Base-by-base conservation (phyloP, 2,888 invertebrate genomes). In the Harmothoe impar region DNA sequence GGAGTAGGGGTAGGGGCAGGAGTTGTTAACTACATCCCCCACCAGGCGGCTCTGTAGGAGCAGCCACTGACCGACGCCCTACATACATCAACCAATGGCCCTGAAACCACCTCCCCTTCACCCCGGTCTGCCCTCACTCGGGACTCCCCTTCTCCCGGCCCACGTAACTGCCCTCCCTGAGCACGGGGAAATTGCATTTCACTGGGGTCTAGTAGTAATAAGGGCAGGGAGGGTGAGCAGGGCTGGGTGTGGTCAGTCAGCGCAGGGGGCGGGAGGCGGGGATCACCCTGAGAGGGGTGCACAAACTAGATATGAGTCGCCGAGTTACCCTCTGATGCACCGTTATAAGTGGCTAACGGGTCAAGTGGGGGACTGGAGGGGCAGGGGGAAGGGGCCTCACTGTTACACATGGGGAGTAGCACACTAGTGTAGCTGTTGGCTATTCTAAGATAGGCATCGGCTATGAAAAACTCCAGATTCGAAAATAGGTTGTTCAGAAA, bases 151-250 rank as follows among this genome's bases (percentile, higher is more conserved):
- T 25, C 62, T 15, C 62, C 62, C 62, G 5, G n/a, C 62, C 77
- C 1, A 15, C 17, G 31, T 43, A 81, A 81, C 81, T 23, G 43
- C 35, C n/a, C 81, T 33, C 15, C 0, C 81, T 81, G 81, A 43
- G 35, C 81, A 23, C 7, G 15, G 33, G 81, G 81, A 81, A 81
- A 81, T 81, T 81, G 81, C 35, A 81, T 81, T 81, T 81, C 35
- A 81, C 81, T 81, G 7, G 81, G 35, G 7, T 43, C 10, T 33
- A 72, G 29, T 35, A 33, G 15, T 20, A 43, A 81, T 81, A n/a
- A 43, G 43, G 33, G 17, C 35, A 81, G 33, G 81, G 0, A 20
- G 35, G 43, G 43, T 33, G 17, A 43, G 43, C n/a, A n/a, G 20
- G 15, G 23, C 43, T 7, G 81, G 15, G 35, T 43, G 1, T 7